Evolutionary conservation across 2,888 invertebrate genomes (phyloP), one percentile per base, ranked within the genome.

Genomic region (Acanthacorydalis orientalis): DNA sequence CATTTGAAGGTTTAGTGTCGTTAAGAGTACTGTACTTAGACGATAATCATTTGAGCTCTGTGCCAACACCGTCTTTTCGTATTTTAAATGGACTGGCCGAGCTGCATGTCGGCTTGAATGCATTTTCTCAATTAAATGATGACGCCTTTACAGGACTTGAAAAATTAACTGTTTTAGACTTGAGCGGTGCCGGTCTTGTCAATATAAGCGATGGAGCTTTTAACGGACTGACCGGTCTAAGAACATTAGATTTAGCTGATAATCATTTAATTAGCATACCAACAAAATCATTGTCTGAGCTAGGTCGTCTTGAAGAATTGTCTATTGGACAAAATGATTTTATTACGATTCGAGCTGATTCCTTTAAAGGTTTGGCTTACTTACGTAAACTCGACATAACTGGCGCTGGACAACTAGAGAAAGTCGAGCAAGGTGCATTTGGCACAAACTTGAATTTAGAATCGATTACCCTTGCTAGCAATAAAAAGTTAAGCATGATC

Each of bases 291-390:
- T 60, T 89, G 35, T 75, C 80, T 4, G 72, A 76, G 45, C 67
- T 90, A 48, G 72, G 74, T 7, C 75, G 88, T 42, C 66, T 90
- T 49, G 89, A 90, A 61, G 83, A 87, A 55, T 68, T 90, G 43
- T 78, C 77, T 33, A 74, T 89, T 49, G 90, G 90, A 0, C 87
- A 88, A 60, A 90, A 89, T 59, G 82, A 83, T 52, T 88, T 88
- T 57, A 67, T 75, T 38, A 68, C 72, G 0, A 64, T 90, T 45
- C 76, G 78, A 56, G 74, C 77, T 9, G 78, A 82, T 53, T 82
- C 86, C 0, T 88, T 90, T 61, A 77, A 75, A 54, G 87, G 87
- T 0, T 67, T 90, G 48, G 77, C 78, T 49, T 86, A 87, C 60
- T 68, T 90, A 12, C 78, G 83, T 53, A 71, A 76, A 50, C 65